Conservation (phyloP, 2,888 invertebrate genomes). For the Sarcophaga subvicina region DNA sequence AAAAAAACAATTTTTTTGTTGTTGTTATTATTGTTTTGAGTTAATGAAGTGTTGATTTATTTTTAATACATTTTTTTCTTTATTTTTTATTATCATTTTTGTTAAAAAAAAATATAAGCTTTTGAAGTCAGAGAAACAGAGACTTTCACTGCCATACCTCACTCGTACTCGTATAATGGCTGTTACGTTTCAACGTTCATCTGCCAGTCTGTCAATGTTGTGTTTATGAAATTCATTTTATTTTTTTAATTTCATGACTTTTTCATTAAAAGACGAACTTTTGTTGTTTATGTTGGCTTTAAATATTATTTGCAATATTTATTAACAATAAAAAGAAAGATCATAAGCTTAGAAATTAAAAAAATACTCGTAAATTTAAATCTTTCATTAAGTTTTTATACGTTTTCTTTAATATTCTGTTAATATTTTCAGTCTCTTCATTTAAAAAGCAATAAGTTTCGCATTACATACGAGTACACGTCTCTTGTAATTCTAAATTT, state of each 20-base stretch:
- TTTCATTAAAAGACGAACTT: constrained; percentile 47
- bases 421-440: no score
- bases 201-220: constrained; percentile 32
- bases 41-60: constrained; percentile 39
- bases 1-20: no score
- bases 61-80: constrained; percentile 44
- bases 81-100: constrained; percentile 35
- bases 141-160: constrained; percentile 57
- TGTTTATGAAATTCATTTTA: constrained; percentile 36
- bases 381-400: constrained; percentile 62
- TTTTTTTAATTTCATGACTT: constrained; percentile 29
- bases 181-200: constrained; percentile 27
- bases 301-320: constrained; percentile 14
- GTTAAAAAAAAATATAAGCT: constrained; percentile 40
- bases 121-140: neutral
- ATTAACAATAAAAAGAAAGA: constrained; percentile 15
- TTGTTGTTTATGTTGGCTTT: constrained; percentile 28
- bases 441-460: constrained; percentile 54
- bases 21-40: neutral
- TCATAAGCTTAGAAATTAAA: constrained; percentile 9
- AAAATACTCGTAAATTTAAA: constrained; percentile 19
- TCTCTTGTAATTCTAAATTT: constrained; percentile 2
- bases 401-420: constrained; percentile 6
- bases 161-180: constrained; percentile 10
- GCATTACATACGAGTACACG: constrained; percentile 39